A percentile compares a stretch with the other conserved stretches of the same genome.
Conservation (phyloP, 2,113 vertebrate species). For the Menura novaehollandiae region DNA sequence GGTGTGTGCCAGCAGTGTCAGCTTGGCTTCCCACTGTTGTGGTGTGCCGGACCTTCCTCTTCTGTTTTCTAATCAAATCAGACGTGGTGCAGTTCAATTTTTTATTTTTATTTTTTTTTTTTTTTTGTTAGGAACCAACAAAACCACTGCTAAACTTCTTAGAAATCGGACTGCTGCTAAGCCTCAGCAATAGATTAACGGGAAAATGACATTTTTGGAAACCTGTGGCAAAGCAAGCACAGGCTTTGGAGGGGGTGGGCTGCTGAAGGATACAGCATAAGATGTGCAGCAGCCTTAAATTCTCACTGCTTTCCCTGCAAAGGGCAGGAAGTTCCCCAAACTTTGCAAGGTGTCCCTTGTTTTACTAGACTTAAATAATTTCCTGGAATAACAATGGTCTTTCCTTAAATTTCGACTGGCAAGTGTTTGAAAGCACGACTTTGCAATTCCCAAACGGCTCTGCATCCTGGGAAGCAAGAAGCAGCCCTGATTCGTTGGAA, state of each 20-base stretch:
- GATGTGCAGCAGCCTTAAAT: neutral
- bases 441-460: neutral
- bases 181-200: neutral
- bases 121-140: neutral
- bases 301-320: neutral
- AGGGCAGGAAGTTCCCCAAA: neutral
- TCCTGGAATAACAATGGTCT: neutral
- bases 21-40: fast-evolving
- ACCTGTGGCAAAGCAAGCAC: neutral
- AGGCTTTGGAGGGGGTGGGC: neutral
- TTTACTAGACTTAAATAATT: neutral
- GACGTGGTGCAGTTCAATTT: neutral
- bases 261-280: neutral
- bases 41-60: neutral
- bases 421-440: neutral
- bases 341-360: neutral
- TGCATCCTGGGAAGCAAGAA: neutral
- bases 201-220: neutral
- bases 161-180: neutral
- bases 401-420: neutral
- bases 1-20: fast-evolving
- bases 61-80: neutral
- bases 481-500: neutral
- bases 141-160: neutral
- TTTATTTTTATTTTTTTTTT: neutral